phyloP scores from a whole-genome alignment of 2,888 invertebrate genomes.

The Ophion ventricosus region DNA sequence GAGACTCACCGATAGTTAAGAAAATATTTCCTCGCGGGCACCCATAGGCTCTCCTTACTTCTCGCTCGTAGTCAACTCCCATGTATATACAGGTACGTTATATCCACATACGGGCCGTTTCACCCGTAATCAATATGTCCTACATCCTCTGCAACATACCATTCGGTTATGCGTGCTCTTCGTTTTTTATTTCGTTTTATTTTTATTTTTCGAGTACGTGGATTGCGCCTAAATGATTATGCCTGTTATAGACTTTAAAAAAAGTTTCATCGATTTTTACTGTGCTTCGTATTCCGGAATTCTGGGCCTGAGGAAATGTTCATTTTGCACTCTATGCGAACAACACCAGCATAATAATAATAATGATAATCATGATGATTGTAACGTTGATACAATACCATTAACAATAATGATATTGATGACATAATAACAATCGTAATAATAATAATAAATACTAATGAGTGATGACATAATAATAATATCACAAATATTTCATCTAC shows the following conservation, averaged over 20 bases:
- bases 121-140: background rate
- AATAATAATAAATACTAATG: too few relatives aligned
- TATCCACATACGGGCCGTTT: constrained; percentile 26
- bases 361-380: too few relatives aligned
- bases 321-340: too few relatives aligned
- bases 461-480: too few relatives aligned
- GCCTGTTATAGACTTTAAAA: too few relatives aligned
- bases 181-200: background rate
- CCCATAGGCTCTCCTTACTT: constrained; percentile 51
- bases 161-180: background rate
- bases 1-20: constrained; percentile 64
- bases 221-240: background rate
- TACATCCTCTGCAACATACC: background rate
- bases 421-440: too few relatives aligned
- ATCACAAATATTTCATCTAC: too few relatives aligned
- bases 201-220: background rate
- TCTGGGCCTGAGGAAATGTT: too few relatives aligned
- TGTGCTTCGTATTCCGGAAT: too few relatives aligned
- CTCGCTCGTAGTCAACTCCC: constrained; percentile 34
- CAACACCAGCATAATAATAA: too few relatives aligned
- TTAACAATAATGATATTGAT: too few relatives aligned
- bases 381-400: too few relatives aligned
- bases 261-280: background rate
- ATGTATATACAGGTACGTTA: constrained; percentile 12
- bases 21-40: constrained; percentile 64